These are phyloP conservation scores for Lepisosteus osseus DNA, from an alignment of 2,113 vertebrate species.

Conservation along the genomic window DNA sequence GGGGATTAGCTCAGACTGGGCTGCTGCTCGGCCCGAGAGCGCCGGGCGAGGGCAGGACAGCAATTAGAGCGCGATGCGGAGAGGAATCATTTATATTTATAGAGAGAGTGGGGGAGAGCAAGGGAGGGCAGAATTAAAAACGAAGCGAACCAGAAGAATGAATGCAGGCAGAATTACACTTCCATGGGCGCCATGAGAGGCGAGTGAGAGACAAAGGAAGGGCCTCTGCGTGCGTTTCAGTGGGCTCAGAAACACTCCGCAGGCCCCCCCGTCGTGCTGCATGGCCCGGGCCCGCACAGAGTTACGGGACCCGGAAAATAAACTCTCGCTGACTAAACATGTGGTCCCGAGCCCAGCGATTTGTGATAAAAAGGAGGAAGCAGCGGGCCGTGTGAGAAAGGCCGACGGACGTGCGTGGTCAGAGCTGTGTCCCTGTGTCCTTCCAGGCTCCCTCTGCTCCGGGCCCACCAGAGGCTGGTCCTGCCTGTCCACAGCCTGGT, in stretches of 20 bases:
- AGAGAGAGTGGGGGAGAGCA: neutral
- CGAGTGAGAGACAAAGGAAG: constrained; percentile 30
- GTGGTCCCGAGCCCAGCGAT: no score
- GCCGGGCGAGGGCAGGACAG: neutral
- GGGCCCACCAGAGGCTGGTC: constrained; percentile 66
- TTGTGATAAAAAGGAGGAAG: no score
- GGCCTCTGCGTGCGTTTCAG: constrained; percentile 51
- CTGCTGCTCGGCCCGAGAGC: constrained; percentile 29
- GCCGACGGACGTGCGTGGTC: no score
- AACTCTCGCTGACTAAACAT: no score
- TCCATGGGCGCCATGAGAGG: constrained; percentile 7
- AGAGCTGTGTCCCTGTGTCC: constrained; percentile 15
- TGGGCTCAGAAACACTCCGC: no score
- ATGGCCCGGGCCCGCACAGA: no score
- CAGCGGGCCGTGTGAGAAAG: no score
- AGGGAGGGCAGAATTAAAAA: no score
- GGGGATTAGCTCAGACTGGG: constrained; percentile 50
- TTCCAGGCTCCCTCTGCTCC: constrained; percentile 76
- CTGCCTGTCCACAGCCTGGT: constrained; percentile 87
- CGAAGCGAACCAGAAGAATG: no score
- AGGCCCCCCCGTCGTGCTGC: no score
- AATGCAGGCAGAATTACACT: no score
- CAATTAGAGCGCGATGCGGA: neutral
- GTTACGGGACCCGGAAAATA: no score
- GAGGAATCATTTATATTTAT: neutral